A percentile compares a stretch with the other conserved stretches of the same genome.
Evolutionary conservation across 2,888 invertebrate species (phyloP).

Genomic region (Parnassius glacialis): DNA sequence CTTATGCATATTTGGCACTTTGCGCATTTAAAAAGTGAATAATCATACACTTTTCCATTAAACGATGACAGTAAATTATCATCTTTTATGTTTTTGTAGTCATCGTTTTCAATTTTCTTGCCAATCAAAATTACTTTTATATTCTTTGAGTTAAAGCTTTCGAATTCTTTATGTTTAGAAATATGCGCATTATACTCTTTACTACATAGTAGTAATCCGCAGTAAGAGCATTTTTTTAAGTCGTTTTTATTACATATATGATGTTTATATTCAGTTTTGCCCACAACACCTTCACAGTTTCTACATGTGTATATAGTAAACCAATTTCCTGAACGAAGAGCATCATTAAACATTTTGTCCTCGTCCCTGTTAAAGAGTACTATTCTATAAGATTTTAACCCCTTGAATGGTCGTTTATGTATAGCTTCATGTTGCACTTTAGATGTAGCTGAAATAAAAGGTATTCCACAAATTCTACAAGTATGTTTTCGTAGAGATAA

Average conservation of each 20-base stretch:
- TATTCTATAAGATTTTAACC: conserved; percentile 46
- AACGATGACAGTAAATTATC: conserved; percentile 36
- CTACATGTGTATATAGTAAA: conserved; percentile 60
- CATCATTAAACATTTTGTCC: conserved; percentile 42
- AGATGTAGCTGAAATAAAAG: conserved; percentile 43
- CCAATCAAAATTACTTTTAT: conserved; percentile 59
- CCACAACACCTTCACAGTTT: conserved; percentile 50
- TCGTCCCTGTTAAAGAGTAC: conserved; percentile 50
- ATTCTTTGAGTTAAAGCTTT: conserved; percentile 44
- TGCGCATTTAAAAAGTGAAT: conserved; percentile 53
- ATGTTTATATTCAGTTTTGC: conserved; percentile 38
- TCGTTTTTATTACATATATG: conserved; percentile 45
- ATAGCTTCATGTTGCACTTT: conserved; percentile 47
- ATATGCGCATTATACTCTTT: conserved; percentile 46
- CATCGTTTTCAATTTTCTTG: conserved; percentile 26
- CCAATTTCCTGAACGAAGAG: conserved; percentile 36
- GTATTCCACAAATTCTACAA: conserved; percentile 51
- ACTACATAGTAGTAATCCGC: conserved; percentile 47
- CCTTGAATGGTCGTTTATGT: conserved; percentile 39
- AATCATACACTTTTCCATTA: conserved; percentile 51
- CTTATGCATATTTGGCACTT: conserved; percentile 51
- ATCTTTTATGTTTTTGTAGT: not conserved
- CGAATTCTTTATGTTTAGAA: conserved; percentile 47
- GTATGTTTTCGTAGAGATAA: conserved; percentile 41
- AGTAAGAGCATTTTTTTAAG: conserved; percentile 48